A percentile compares a stretch with the other conserved stretches of the same genome.
These are phyloP conservation scores for Perizoma flavofasciatum DNA, from an alignment of 2,888 invertebrate species.

Conservation along the genomic window DNA sequence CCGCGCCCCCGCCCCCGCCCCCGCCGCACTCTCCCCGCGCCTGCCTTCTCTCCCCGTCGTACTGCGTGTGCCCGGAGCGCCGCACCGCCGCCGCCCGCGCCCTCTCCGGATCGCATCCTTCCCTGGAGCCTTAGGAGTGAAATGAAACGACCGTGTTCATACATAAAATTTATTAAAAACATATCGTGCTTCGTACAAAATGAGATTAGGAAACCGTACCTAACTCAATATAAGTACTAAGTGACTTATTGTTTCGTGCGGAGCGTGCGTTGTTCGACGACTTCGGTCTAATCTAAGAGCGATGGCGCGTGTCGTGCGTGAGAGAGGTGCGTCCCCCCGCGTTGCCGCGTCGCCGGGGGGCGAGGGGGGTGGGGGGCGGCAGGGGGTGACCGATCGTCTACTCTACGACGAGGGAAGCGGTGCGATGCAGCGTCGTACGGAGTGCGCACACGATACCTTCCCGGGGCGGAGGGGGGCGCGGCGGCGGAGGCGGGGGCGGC, in stretches of 20 bases:
- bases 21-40: neutral
- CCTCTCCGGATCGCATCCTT: constrained; percentile 18
- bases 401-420: constrained; percentile 65
- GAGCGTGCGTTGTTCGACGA: constrained; percentile 13
- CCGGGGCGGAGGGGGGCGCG: constrained; percentile 57
- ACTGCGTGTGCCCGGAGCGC: constrained; percentile 21
- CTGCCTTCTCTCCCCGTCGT: neutral
- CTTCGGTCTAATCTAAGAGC: constrained; percentile 7
- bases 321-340: constrained; percentile 15
- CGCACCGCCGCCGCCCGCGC: constrained; percentile 14
- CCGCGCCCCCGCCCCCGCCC: constrained; percentile 13
- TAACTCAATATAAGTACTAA: neutral
- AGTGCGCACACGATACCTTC: constrained; percentile 54
- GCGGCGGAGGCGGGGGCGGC: constrained; percentile 39
- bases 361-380: constrained; percentile 12
- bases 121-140: constrained; percentile 42
- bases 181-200: neutral
- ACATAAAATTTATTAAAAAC: constrained; percentile 30
- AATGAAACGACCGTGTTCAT: constrained; percentile 44
- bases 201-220: too few relatives aligned
- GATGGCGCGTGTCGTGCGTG: constrained; percentile 2
- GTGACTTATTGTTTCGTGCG: constrained; percentile 2
- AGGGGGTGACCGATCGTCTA: constrained; percentile 42
- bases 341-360: constrained; percentile 13
- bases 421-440: constrained; percentile 56